Percentiles rank a stretch among this genome's conserved stretches.
These are phyloP conservation scores for Heteromurus nitidus DNA, from an alignment of 2,888 invertebrate genomes.

Conservation along the genomic window DNA sequence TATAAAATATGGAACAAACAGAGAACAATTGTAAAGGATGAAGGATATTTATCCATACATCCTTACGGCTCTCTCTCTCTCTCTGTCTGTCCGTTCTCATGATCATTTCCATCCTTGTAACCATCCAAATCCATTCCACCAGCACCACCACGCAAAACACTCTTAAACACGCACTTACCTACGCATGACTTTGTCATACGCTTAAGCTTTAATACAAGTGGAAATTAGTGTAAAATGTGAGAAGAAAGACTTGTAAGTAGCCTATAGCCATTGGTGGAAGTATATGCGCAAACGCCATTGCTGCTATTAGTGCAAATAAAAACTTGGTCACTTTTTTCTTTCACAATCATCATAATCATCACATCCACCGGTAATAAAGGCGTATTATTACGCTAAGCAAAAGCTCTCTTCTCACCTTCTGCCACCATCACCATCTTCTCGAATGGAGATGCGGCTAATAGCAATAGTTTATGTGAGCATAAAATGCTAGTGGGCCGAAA, in stretches of 20 bases:
- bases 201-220: neutral
- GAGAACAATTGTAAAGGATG: neutral
- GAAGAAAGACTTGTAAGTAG: neutral
- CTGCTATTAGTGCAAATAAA: too few relatives aligned
- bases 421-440: neutral
- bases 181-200: neutral
- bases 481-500: neutral
- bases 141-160: neutral
- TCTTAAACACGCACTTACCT: too few relatives aligned
- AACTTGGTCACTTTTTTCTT: neutral
- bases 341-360: neutral
- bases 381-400: neutral
- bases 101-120: slow-evolving; percentile 3
- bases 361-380: neutral
- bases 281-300: neutral
- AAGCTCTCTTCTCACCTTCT: neutral
- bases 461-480: neutral
- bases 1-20: neutral
- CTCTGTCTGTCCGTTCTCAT: neutral
- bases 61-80: neutral
- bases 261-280: neutral
- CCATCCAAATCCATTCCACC: too few relatives aligned
- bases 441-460: neutral
- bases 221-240: neutral
- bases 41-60: neutral